These are phyloP conservation scores for Trissoscelio sp. DNA, from an alignment of 2,888 invertebrate genomes.

Conservation along the genomic window DNA sequence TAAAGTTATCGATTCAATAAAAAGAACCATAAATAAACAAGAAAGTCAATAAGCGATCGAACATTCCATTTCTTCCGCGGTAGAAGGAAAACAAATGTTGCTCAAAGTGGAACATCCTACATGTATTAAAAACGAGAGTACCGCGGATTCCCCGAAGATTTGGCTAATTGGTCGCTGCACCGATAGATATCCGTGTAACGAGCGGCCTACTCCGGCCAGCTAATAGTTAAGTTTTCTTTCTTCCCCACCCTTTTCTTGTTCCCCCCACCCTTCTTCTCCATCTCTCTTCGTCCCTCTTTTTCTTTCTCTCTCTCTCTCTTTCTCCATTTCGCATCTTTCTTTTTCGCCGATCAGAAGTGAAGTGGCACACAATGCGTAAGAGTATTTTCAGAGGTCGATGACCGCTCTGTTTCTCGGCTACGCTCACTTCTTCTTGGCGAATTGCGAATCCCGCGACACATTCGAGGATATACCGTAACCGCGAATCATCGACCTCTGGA, in stretches of 20 bases:
- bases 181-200: constrained; percentile 61
- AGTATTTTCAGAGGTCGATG: constrained; percentile 75
- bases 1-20: too few relatives aligned
- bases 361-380: constrained; percentile 78
- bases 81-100: constrained; percentile 58
- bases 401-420: constrained; percentile 72
- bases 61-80: constrained; percentile 59
- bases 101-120: constrained; percentile 62
- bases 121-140: constrained; percentile 69
- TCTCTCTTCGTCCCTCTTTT: constrained; percentile 10
- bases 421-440: constrained; percentile 60
- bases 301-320: constrained; percentile 26
- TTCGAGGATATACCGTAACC: constrained; percentile 59
- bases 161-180: constrained; percentile 60
- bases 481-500: constrained; percentile 60
- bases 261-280: constrained; percentile 15
- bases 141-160: constrained; percentile 60
- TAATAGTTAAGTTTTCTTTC: constrained; percentile 62
- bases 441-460: constrained; percentile 65
- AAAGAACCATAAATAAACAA: constrained; percentile 22
- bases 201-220: constrained; percentile 66
- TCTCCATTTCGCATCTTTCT: constrained; percentile 51
- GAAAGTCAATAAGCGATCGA: constrained; percentile 43
- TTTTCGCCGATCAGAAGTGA: constrained; percentile 74
- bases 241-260: constrained; percentile 9